phyloP scores from a whole-genome alignment of 2,888 invertebrate species.

The Drosophila cyrtoloma region DNA sequence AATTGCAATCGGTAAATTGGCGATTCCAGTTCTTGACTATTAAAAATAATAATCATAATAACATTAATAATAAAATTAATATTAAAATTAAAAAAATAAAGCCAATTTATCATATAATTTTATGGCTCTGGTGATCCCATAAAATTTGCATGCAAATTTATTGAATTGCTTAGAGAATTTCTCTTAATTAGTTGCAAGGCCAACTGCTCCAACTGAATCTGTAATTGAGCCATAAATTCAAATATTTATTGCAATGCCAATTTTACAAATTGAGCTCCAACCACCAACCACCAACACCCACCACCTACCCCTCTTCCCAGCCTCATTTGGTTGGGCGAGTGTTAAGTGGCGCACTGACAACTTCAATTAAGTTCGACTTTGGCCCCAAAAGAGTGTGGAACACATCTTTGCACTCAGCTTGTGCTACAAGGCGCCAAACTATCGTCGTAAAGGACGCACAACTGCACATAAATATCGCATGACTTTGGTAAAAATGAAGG shows the following conservation, averaged over 20 bases:
- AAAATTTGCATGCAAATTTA: slow-evolving; percentile 9
- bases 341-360: slow-evolving; percentile 36
- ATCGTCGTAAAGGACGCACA: slow-evolving; percentile 31
- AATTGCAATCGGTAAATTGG: not conserved
- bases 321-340: slow-evolving; percentile 4
- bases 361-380: slow-evolving; percentile 62
- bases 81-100: not conserved
- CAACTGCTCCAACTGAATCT: slow-evolving; percentile 11
- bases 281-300: not conserved
- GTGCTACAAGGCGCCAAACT: slow-evolving; percentile 32
- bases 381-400: slow-evolving; percentile 31
- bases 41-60: not conserved
- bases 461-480: slow-evolving; percentile 70
- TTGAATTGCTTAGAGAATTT: slow-evolving; percentile 60
- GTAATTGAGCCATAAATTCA: slow-evolving; percentile 67
- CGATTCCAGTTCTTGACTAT: not conserved
- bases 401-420: slow-evolving; percentile 66
- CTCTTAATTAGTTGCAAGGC: slow-evolving; percentile 29
- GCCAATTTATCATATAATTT: not conserved
- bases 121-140: not conserved
- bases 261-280: slow-evolving; percentile 46
- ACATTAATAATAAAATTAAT: not conserved
- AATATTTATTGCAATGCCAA: slow-evolving; percentile 65
- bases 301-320: not conserved
- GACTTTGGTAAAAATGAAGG: slow-evolving; percentile 65